Base-by-base conservation (phyloP, 92 coral and sea anemone species). In the Heliopora coerulea region DNA sequence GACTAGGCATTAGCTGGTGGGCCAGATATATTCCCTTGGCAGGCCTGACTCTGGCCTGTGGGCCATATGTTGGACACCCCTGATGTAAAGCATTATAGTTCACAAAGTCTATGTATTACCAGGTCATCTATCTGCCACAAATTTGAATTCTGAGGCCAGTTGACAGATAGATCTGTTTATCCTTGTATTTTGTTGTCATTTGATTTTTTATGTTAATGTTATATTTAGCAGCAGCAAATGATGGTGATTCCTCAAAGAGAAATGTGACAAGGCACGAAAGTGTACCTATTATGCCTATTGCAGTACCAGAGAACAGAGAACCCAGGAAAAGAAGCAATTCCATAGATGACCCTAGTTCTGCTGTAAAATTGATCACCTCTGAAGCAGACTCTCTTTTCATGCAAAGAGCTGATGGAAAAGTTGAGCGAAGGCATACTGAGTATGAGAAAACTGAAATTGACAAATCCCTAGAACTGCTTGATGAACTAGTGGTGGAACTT, bases 341-440 rank as follows among this genome's bases (percentile, higher is more conserved):
- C 26, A 50, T 70, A 18, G 77, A 70, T 33, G 77, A 70, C 32
- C 77, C 77, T 21, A 70, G 77, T 70, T 48, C 77, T 33, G 50
- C 52, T 31, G 77, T 70, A n/a, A 70, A 70, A 26, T 58, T 70
- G 52, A 52, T 54, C 26, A 63, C 77, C 19, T 70, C 77, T 15
- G 77, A 70, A 34, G 77, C 77, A 30, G 77, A 70, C 23, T 70
- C 77, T 11, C 52, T 58, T 49, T 70, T 30, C 46, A 70, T 70
- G 77, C 77, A 70, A 32, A 44, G 77, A 18, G 77, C 77, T 13
- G 77, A 70, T 70, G 77, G 77, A 1, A 70, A 70, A 52, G 63
- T 70, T 3, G 77, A 70, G 42, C 77, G 49, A 29, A 70, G 77
- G 31, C 77, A 54, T 35, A 63, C 52, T 3, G 54, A 56, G 15